Conservation (phyloP, 1,140 invertebrate genomes). For the Epicauta chinensis region DNA sequence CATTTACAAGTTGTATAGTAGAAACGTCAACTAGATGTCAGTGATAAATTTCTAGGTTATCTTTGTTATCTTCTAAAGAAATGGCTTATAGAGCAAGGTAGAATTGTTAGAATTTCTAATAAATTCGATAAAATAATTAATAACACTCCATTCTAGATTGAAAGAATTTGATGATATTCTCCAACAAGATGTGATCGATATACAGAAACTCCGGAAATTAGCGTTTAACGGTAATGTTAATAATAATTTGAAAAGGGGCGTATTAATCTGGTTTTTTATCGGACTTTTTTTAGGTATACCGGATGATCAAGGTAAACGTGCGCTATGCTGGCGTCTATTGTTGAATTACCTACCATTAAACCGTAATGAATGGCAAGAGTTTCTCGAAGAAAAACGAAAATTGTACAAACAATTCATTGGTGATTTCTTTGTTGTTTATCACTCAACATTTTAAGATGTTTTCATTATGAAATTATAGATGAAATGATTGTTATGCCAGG, state of each 20-base stretch:
- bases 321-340: slow-evolving; percentile 76
- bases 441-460: background rate
- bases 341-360: slow-evolving; percentile 73
- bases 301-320: slow-evolving; percentile 68
- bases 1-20: background rate
- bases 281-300: slow-evolving; percentile 65
- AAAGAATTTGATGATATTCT: slow-evolving; percentile 68
- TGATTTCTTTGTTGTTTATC: slow-evolving; percentile 37
- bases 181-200: slow-evolving; percentile 59
- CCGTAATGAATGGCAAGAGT: slow-evolving; percentile 56
- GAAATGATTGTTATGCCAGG: slow-evolving; percentile 78
- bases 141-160: slow-evolving; percentile 50
- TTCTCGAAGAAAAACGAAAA: slow-evolving; percentile 61
- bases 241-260: slow-evolving; percentile 6
- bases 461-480: slow-evolving; percentile 45
- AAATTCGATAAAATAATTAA: slow-evolving; percentile 4
- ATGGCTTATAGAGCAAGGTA: slow-evolving; percentile 34
- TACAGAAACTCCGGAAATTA: slow-evolving; percentile 55
- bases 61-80: slow-evolving; percentile 8
- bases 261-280: background rate
- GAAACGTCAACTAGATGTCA: background rate
- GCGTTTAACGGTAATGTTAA: slow-evolving; percentile 67
- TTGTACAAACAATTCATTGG: slow-evolving; percentile 81
- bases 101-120: background rate
- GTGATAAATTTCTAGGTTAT: slow-evolving; percentile 1